phyloP scores from a whole-genome alignment of 1,140 invertebrate species.

The Nixonia krombeini region DNA sequence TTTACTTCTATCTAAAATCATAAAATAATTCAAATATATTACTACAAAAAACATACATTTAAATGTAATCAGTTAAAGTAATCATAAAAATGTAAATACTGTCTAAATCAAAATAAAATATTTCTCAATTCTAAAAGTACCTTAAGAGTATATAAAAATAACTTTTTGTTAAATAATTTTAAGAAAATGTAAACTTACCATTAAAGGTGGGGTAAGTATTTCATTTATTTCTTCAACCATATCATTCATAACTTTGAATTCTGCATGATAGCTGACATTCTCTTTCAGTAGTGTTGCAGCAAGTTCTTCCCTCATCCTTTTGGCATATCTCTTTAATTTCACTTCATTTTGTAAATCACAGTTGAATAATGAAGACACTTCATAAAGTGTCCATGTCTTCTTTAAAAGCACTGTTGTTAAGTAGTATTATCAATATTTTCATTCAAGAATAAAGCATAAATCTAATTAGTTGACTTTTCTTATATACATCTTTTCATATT shows the following conservation, averaged over 20 bases:
- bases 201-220: conserved; percentile 44
- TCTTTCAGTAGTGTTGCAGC: conserved; percentile 51
- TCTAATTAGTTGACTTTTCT: too few species aligned
- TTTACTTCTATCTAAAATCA: conserved; percentile 52
- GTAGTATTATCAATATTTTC: too few species aligned
- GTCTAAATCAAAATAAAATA: neutral
- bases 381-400: conserved; percentile 60
- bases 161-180: too few species aligned
- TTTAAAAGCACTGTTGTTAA: conserved; percentile 44
- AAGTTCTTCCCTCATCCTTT: conserved; percentile 60
- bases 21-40: conserved; percentile 6
- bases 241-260: conserved; percentile 45
- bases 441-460: too few species aligned
- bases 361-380: conserved; percentile 54
- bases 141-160: too few species aligned
- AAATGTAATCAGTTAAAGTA: too few species aligned
- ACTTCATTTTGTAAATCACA: conserved; percentile 51
- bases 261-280: conserved; percentile 51
- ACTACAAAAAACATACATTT: neutral
- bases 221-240: conserved; percentile 15
- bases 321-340: conserved; percentile 56
- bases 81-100: neutral
- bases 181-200: conserved; percentile 34
- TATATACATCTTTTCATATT: too few species aligned
- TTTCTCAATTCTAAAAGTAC: neutral